These are phyloP conservation scores for Anolis sagrei DNA, from an alignment of 2,113 vertebrate species.

Conservation along the genomic window DNA sequence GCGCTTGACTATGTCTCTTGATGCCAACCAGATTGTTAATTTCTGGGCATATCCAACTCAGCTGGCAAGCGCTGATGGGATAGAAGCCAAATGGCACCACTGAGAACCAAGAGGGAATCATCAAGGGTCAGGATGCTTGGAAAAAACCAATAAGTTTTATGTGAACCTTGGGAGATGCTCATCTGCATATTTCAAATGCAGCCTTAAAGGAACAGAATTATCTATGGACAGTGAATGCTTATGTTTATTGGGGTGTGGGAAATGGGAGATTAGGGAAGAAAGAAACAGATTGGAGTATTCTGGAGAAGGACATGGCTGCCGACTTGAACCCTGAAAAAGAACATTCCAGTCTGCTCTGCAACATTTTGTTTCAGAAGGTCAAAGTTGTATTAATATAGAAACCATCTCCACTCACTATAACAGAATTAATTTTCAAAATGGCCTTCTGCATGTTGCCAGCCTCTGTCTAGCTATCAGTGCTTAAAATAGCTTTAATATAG, in stretches of 20 bases:
- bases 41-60: background rate
- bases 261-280: background rate
- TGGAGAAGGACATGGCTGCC: background rate
- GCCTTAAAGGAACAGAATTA: background rate
- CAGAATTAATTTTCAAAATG: background rate
- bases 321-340: background rate
- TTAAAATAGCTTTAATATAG: background rate
- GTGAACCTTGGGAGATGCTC: background rate
- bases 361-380: background rate
- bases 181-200: background rate
- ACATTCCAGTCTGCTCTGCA: no score
- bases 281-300: background rate
- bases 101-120: background rate
- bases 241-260: background rate
- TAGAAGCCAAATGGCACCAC: background rate
- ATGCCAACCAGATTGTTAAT: background rate
- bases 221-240: background rate
- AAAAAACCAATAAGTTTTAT: background rate
- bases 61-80: background rate
- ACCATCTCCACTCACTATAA: background rate
- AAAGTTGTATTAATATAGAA: background rate
- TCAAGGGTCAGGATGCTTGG: background rate
- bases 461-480: no score
- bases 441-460: background rate
- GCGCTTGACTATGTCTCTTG: background rate